phyloP scores from a whole-genome alignment of 64 coral and sea anemone genomes.

The Dendronephthya gigantea region DNA sequence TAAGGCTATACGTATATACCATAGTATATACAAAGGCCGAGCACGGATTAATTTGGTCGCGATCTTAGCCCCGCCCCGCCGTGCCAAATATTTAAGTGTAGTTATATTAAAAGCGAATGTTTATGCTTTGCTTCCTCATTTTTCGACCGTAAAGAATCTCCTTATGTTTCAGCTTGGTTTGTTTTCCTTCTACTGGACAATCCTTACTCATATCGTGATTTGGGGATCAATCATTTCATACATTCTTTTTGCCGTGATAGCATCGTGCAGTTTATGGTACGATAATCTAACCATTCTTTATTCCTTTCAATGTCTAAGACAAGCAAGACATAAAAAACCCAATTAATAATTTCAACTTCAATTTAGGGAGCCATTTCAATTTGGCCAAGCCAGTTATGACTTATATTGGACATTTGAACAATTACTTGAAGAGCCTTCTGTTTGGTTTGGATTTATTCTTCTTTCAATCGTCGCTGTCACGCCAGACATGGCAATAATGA shows the following conservation, averaged over 20 bases:
- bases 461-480: constrained; percentile 47
- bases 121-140: no score
- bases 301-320: no score
- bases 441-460: constrained; percentile 55
- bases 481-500: constrained; percentile 76
- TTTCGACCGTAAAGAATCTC: no score
- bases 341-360: not conserved
- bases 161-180: constrained; percentile 50
- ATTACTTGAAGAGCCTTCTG: constrained; percentile 49
- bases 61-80: no score
- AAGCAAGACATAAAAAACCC: not conserved
- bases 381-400: constrained; percentile 17
- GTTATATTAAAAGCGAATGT: no score
- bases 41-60: no score
- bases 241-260: constrained; percentile 49
- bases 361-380: constrained; percentile 60
- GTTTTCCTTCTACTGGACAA: constrained; percentile 85
- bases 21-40: no score
- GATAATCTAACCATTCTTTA: not conserved
- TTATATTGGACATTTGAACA: constrained; percentile 54
- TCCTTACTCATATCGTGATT: constrained; percentile 62
- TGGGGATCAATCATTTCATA: constrained; percentile 80
- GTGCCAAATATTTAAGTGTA: no score
- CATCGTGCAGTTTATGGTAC: constrained; percentile 59
- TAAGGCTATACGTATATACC: no score